These are phyloP conservation scores for Potamarius usumacintae DNA, from an alignment of 2,113 vertebrate genomes.

Conservation along the genomic window DNA sequence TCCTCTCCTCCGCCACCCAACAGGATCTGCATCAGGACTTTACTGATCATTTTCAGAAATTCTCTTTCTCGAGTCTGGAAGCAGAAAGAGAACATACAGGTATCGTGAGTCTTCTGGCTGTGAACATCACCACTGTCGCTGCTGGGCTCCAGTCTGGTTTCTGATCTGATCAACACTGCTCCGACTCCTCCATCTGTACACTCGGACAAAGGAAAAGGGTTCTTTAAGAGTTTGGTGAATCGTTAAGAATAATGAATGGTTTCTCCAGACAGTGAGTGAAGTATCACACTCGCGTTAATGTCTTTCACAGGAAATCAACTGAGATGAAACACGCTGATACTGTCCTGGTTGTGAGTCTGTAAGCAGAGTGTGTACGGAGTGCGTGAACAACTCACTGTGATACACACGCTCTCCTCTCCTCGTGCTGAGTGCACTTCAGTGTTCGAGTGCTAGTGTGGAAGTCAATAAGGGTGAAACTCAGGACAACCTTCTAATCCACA, in stretches of 20 bases:
- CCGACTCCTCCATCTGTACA: background rate
- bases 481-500: background rate
- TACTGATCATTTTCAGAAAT: constrained; percentile 66
- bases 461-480: background rate
- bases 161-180: background rate
- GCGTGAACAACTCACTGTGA: background rate
- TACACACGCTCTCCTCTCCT: background rate
- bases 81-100: background rate
- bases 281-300: background rate
- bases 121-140: background rate
- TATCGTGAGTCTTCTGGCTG: background rate
- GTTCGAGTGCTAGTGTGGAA: background rate
- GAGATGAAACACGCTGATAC: background rate
- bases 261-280: background rate
- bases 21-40: constrained; percentile 68
- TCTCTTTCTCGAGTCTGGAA: background rate
- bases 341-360: background rate
- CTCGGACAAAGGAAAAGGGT: background rate
- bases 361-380: background rate
- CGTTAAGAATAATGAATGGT: background rate
- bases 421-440: background rate
- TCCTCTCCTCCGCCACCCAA: constrained; percentile 47
- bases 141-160: background rate
- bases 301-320: background rate
- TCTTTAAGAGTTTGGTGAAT: background rate